Percentiles rank a stretch among this genome's conserved stretches.
phyloP scores from a whole-genome alignment of 1,140 invertebrate species.

The Aphelenchoides besseyi region DNA sequence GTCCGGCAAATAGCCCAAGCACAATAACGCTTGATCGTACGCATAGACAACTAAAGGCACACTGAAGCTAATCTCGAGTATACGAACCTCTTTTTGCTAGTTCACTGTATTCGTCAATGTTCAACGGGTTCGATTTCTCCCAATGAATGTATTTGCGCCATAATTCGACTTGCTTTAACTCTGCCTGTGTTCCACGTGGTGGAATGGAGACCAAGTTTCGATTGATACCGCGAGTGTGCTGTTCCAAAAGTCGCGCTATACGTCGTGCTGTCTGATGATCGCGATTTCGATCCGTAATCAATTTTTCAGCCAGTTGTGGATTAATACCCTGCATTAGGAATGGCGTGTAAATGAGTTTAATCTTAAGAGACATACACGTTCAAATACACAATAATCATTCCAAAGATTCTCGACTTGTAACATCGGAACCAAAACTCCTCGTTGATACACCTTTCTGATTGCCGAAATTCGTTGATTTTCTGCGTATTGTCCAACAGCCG shows the following conservation, averaged over 20 bases:
- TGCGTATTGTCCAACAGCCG: constrained; percentile 94
- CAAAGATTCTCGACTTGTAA: constrained; percentile 93
- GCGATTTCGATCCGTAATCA: constrained; percentile 81
- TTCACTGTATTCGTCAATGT: constrained; percentile 87
- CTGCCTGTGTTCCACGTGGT: constrained; percentile 75
- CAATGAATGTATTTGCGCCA: constrained; percentile 98
- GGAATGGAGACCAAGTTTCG: constrained; percentile 81
- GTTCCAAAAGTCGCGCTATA: constrained; percentile 91
- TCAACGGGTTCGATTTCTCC: constrained; percentile 91
- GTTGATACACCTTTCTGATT: constrained; percentile 90
- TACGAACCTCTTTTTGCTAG: constrained; percentile 74
- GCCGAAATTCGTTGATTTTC: constrained; percentile 99
- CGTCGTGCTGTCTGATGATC: constrained; percentile 97
- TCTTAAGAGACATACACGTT: constrained; percentile 64
- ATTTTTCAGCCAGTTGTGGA: constrained; percentile 89
- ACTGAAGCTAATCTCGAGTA: background rate
- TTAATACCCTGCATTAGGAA: constrained; percentile 87
- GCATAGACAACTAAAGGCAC: constrained; percentile 83
- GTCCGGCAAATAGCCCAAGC: constrained; percentile 92
- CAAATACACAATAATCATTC: constrained; percentile 90
- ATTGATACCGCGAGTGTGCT: constrained; percentile 87
- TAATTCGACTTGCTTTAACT: constrained; percentile 81
- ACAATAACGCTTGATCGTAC: constrained; percentile 92
- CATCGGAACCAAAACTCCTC: constrained; percentile 92
- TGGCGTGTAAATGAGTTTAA: background rate